Conservation (phyloP, 2,113 vertebrate genomes). For the Tetrax tetrax region DNA sequence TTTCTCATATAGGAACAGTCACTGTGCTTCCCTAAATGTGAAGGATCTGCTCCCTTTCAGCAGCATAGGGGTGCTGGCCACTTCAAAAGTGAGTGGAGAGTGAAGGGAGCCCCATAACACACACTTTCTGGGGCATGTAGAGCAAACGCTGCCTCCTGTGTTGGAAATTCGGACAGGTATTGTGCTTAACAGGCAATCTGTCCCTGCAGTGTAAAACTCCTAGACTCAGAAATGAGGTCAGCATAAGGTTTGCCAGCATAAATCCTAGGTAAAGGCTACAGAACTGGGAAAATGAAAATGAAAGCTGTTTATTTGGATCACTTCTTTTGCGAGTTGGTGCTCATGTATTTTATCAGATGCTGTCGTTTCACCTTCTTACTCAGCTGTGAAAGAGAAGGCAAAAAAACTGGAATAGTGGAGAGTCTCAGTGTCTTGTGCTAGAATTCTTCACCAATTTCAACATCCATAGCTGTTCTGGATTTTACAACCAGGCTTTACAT, state of each 20-base stretch:
- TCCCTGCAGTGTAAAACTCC: not conserved
- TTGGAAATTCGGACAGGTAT: not conserved
- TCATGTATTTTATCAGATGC: not conserved
- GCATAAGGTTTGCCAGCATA: accelerated
- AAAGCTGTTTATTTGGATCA: not conserved
- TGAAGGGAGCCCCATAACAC: not conserved
- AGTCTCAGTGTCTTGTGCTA: not conserved
- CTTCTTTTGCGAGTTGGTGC: not conserved
- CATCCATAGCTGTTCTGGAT: slow-evolving; percentile 2
- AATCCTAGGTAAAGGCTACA: not conserved
- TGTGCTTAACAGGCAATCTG: not conserved
- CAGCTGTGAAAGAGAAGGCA: not conserved
- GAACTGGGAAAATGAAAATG: not conserved
- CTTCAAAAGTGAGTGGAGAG: not conserved
- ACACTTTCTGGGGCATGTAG: not conserved
- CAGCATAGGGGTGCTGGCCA: not conserved
- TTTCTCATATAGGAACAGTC: not conserved
- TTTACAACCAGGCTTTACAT: slow-evolving; percentile 23
- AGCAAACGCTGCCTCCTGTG: accelerated
- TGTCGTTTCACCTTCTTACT: not conserved
- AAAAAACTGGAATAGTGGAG: not conserved
- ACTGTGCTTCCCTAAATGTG: not conserved
- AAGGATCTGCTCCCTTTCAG: not conserved
- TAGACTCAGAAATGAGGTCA: not conserved
- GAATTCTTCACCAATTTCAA: not conserved